A percentile compares a stretch with the other conserved stretches of the same genome.
These are phyloP conservation scores for Misgurnus anguillicaudatus DNA, from an alignment of 2,113 vertebrate species.

Conservation along the genomic window DNA sequence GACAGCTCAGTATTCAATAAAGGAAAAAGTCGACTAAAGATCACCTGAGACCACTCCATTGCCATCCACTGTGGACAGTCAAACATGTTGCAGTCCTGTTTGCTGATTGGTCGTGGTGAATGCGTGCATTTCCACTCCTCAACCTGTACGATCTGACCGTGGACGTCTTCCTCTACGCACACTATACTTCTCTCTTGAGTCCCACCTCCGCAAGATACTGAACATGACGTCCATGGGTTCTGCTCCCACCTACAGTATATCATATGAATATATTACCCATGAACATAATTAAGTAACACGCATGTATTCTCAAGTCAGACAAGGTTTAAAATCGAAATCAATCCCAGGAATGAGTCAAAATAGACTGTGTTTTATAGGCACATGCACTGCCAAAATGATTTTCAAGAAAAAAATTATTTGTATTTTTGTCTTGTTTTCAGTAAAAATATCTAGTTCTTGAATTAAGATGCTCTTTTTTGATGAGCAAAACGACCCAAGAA, in stretches of 20 bases:
- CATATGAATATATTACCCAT: background rate
- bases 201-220: conserved; percentile 88
- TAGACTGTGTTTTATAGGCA: no score
- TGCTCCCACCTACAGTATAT: conserved; percentile 83
- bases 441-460: no score
- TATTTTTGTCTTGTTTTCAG: no score
- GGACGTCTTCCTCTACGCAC: conserved; percentile 89
- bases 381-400: no score
- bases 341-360: no score
- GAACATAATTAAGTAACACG: no score
- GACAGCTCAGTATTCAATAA: background rate
- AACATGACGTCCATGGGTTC: conserved; percentile 92
- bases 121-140: conserved; percentile 96
- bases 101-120: conserved; percentile 79
- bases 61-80: conserved; percentile 91
- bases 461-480: no score
- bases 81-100: conserved; percentile 87
- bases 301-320: no score
- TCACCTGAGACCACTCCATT: conserved; percentile 96
- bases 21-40: background rate
- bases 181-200: conserved; percentile 86
- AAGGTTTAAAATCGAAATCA: no score
- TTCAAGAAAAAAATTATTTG: no score
- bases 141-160: conserved; percentile 82
- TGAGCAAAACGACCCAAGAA: no score